Base-by-base conservation (phyloP, 2,113 vertebrate genomes). In the Ciconia maguari region DNA sequence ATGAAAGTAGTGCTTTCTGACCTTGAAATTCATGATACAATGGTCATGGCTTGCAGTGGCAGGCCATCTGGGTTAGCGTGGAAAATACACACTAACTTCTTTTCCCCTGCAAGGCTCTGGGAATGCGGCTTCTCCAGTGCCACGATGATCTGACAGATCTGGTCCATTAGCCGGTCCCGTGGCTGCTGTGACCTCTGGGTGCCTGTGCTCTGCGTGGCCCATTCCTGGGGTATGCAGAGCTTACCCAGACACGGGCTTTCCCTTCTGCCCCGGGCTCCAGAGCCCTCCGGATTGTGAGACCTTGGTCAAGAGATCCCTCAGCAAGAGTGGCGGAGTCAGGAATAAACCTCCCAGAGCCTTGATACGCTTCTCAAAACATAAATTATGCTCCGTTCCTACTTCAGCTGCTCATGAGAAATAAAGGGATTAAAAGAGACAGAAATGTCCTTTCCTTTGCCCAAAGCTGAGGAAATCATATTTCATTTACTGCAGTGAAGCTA, bases 111-210 rank as follows among this genome's bases (percentile, higher is more conserved):
- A 44, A 60, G 52, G 27, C 42, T 79, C 29, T 83, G 72, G 68
- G 72, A 80, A 51, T 30, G 57, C 66, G 21, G 5, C 58, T 57
- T 55, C n/a, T 75, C 36, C 49, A 13, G 22, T 26, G 52, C 36
- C 2, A 0, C 1, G 34, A 36, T 11, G 68, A 41, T 32, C 49
- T 55, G 58, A 44, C 11, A 30, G 54, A 81, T 48, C 51, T 29
- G 21, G 5, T 48, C 69, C 10, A 1, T 54, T 32, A 54, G 41
- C n/a, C 0, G 15, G 14, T 55, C n/a, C 69, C 2, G 1, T 0
- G 15, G 44, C 61, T 80, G 30, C 8, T 57, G 58, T 80, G 41
- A 79, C 61, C 41, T 57, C 57, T 12, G 22, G 19, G 44, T 83
- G 49, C 66, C 78, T 77, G 48, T 82, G 68, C 62, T 52, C 6